Percentiles rank a stretch among this genome's conserved stretches.
These are phyloP conservation scores for Diadema setosum DNA, from an alignment of 35 echinoderm and acorn worm species.

Conservation along the genomic window DNA sequence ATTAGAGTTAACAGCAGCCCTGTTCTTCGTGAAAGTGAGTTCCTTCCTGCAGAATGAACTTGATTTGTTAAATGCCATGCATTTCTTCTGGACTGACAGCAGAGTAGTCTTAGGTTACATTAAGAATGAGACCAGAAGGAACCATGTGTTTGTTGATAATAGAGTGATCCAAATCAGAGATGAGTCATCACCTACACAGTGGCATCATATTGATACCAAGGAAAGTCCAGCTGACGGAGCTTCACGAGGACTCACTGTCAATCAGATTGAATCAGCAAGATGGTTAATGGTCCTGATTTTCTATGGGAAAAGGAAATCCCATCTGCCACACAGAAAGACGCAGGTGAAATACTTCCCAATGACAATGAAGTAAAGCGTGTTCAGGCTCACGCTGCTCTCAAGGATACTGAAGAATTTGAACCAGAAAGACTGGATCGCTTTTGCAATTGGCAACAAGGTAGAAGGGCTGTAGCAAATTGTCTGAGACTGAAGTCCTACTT, in stretches of 20 bases:
- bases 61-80: not conserved
- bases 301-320: constrained; percentile 25
- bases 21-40: constrained; percentile 6
- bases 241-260: constrained; percentile 33
- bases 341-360: not conserved
- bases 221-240: constrained; percentile 61
- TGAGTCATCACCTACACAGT: constrained; percentile 14
- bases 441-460: not conserved
- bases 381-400: not conserved
- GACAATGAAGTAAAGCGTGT: not conserved
- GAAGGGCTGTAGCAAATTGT: not conserved
- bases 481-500: constrained; percentile 10
- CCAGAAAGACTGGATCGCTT: not conserved
- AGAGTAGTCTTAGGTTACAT: constrained; percentile 48
- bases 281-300: constrained; percentile 74
- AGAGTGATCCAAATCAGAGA: constrained; percentile 56
- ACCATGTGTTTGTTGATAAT: constrained; percentile 67
- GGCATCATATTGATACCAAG: constrained; percentile 23
- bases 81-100: constrained; percentile 49
- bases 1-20: constrained; percentile 54
- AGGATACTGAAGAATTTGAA: not conserved
- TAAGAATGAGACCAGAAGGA: constrained; percentile 21
- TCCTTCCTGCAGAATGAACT: constrained; percentile 23
- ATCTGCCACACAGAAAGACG: not conserved
- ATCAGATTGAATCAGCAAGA: constrained; percentile 26